Evolutionary conservation across 1,140 invertebrate species (phyloP), one percentile per base, ranked within the genome.

Genomic region (Daktulosphaira vitifoliae): DNA sequence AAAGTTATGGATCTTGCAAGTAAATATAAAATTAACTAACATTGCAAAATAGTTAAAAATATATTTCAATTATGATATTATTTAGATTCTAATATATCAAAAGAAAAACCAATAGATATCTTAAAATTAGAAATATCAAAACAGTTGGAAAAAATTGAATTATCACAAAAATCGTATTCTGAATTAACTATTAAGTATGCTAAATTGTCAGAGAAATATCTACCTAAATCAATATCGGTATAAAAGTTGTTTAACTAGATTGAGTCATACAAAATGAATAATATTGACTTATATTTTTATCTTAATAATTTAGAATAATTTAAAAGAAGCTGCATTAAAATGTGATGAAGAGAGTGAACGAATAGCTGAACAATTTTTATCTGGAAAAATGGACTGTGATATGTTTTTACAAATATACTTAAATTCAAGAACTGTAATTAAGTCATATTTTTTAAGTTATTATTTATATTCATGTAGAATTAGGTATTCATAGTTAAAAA

Each of bases 341-440:
- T 54, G 65, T 20, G 86, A 90, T 70, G 82, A 83, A 66, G 81
- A 86, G 65, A 86, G 86, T 65, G 88, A 90, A 71, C 74, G 75
- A 52, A 83, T 89, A 49, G 86, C 86, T 0, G 85, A 89, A 65
- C 77, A 82, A 68, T 90, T 90, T 75, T 73, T 90, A 11, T 80
- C 81, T 71, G 82, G 84, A 15, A 81, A 84, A 69, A 81, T 89
- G 46, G 84, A 87, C 72, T 83, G 88, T 9, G 86, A 89, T 68
- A 80, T 79, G 29, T 90, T 90, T 74, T 73, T 89, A 23, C 78
- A 79, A 37, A 80, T 80, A 18, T 89, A 87, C 71, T 79, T 85
- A 4, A 81, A 83, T 70, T 83, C 81, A 66, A 76, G 86, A 68
- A 84, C 82, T 23, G 66, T 73, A 56, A 71, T 70, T 68, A 23